Conservation (phyloP, 2,888 invertebrate genomes). For the Hypolimnas misippus region DNA sequence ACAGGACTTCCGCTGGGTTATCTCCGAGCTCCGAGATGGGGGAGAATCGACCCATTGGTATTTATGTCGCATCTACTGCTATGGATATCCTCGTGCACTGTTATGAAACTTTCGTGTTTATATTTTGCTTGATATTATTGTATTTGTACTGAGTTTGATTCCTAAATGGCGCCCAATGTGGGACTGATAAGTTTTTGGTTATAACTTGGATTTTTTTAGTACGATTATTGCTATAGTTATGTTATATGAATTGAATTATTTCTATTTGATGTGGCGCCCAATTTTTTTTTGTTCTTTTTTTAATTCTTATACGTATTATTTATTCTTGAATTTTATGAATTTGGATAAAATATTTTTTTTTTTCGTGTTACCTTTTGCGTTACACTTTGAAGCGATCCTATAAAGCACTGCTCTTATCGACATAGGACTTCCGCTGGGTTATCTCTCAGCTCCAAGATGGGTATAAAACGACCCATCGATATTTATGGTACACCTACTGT, state of each 20-base stretch:
- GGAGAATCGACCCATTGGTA: slow-evolving; percentile 3
- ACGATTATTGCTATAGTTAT: too few relatives aligned
- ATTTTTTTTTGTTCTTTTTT: neutral
- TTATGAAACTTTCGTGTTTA: neutral
- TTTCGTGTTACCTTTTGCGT: too few relatives aligned
- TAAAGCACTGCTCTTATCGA: slow-evolving; percentile 28
- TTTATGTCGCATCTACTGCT: slow-evolving; percentile 11
- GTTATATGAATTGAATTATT: too few relatives aligned
- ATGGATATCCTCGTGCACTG: slow-evolving; percentile 15
- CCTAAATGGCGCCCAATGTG: slow-evolving; percentile 39
- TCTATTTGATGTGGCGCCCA: too few relatives aligned
- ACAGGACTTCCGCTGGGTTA: slow-evolving; percentile 36
- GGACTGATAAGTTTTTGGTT: neutral
- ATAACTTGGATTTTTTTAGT: too few relatives aligned
- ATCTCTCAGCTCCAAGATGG: slow-evolving; percentile 16
- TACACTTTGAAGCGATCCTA: too few relatives aligned
- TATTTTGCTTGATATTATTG: neutral
- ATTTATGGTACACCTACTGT: slow-evolving; percentile 13
- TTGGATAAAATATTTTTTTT: too few relatives aligned
- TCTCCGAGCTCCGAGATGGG: slow-evolving; percentile 16
- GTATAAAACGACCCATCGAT: slow-evolving; percentile 1
- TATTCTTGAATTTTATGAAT: neutral
- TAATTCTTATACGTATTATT: neutral
- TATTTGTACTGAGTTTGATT: neutral
- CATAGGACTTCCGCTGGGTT: slow-evolving; percentile 34